Percentiles rank a stretch among this genome's conserved stretches.
These are phyloP conservation scores for Aspiorhynchus laticeps DNA, from an alignment of 2,113 vertebrate species.

Conservation along the genomic window DNA sequence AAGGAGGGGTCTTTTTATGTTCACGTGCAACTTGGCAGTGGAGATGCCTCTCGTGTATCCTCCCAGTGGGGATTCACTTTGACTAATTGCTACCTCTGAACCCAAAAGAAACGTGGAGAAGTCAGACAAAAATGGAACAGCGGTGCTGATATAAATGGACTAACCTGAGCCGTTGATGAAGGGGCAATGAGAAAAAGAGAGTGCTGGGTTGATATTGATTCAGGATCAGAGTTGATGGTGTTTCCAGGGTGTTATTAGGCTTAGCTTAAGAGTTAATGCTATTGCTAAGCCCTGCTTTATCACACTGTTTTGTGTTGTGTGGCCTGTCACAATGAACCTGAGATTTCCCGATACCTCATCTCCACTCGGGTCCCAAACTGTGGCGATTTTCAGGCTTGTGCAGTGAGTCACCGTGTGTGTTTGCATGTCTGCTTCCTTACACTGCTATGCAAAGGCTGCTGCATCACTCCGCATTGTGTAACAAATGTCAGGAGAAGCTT, in stretches of 20 bases:
- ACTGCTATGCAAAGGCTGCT: conserved; percentile 10
- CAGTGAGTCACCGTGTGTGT: conserved; percentile 24
- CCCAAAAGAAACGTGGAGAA: conserved; percentile 27
- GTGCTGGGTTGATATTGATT: conserved; percentile 42
- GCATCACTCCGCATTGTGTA: not conserved
- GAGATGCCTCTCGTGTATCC: conserved; percentile 51
- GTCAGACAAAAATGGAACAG: conserved; percentile 38
- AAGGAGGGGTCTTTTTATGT: conserved; percentile 47
- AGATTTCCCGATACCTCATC: not conserved
- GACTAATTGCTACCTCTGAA: conserved; percentile 57
- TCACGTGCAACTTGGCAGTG: conserved; percentile 50
- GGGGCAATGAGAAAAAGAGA: not conserved
- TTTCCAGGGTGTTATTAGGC: conserved; percentile 21
- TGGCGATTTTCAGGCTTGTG: not conserved
- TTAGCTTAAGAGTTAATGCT: not conserved
- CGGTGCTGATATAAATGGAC: conserved; percentile 46
- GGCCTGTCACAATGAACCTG: not conserved
- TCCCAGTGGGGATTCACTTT: conserved; percentile 45
- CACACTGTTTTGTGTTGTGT: not conserved
- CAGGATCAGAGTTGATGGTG: conserved; percentile 15
- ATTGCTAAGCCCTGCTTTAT: not conserved
- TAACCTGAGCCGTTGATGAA: conserved; percentile 47
- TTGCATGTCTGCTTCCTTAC: not conserved
- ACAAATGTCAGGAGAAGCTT: conserved; percentile 6
- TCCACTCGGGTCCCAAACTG: not conserved